Base-by-base conservation (phyloP, 2,113 vertebrate species). In the Platysteira castanea region DNA sequence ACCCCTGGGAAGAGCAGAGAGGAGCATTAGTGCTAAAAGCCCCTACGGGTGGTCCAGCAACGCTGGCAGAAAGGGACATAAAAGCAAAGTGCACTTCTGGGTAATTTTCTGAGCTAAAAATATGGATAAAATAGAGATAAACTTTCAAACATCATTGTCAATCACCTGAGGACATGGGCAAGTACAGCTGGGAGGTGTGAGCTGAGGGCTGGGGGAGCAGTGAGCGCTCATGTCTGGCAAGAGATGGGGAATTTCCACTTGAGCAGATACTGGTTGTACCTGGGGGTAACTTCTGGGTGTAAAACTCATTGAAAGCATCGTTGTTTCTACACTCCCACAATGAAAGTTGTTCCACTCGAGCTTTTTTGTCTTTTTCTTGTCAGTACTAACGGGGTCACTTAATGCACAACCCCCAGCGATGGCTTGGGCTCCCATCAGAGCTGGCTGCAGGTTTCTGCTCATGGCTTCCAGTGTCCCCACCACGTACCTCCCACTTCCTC, bases 1-100 rank as follows among this genome's bases (percentile, higher is more conserved):
- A 3, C 19, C 31, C 11, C 3, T 0, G 0, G 31, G 71, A 57
- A 56, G 18, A 53, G 13, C n/a, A 44, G 24, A 9, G 16, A 20
- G 69, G 10, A 65, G 5, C 37, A 13, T 80, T 5, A 47, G 15
- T 15, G 23, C 67, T 86, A 11, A 49, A 79, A 89, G 46, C 56
- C 1, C 2, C 11, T 35, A 3, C 4, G 9, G 60, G 54, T 28
- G 27, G 27, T 44, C 67, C 56, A 79, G 41, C 24, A 56, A 20
- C 26, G 24, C 60, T n/a, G 30, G 30, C 71, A 83, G 57, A 41
- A 84, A 63, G 68, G 47, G 15, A 41, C 8, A 7, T 37, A 12
- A 86, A 57, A 83, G 39, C 39, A 26, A 67, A 75, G 7, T 47
- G 70, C 35, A 13, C 27, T 82, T 57, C 37, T 39, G 39, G 15